A percentile compares a stretch with the other conserved stretches of the same genome.
phyloP scores from a whole-genome alignment of 1,140 invertebrate genomes.

The Delia radicum region DNA sequence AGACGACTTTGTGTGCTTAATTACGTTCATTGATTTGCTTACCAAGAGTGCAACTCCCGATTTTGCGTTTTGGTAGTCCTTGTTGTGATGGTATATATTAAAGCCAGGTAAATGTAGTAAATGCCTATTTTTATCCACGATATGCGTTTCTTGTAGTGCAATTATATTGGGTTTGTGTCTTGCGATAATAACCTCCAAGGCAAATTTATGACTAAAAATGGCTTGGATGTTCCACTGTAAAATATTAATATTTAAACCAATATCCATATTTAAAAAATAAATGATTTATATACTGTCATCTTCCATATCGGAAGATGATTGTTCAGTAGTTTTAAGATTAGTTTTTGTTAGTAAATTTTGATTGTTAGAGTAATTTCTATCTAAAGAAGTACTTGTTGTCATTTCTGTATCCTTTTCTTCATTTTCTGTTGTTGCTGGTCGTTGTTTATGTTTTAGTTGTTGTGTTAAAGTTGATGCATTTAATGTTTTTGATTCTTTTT shows the following conservation, averaged over 20 bases:
- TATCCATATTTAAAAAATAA: slow-evolving; percentile 1
- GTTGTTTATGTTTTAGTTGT: not conserved
- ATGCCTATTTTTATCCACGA: not conserved
- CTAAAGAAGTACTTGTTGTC: not conserved
- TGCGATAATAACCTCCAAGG: not conserved
- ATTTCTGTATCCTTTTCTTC: not conserved
- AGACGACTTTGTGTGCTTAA: not conserved
- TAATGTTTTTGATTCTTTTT: too few relatives aligned
- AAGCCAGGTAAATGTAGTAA: not conserved
- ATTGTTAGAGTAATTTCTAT: not conserved
- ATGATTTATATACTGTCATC: not conserved
- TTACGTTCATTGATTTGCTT: not conserved
- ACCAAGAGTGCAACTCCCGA: not conserved
- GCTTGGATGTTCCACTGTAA: slow-evolving; percentile 1
- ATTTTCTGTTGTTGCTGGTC: not conserved
- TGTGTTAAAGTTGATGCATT: not conserved
- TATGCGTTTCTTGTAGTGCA: not conserved
- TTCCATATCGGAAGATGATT: not conserved
- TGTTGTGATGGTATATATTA: not conserved
- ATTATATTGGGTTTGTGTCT: not conserved
- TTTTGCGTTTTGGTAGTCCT: not conserved
- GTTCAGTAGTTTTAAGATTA: not conserved
- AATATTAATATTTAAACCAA: not conserved
- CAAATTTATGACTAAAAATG: not conserved
- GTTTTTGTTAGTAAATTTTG: not conserved